Evolutionary conservation across 2,888 invertebrate species (phyloP).

Genomic region (Crossocerus cetratus): DNA sequence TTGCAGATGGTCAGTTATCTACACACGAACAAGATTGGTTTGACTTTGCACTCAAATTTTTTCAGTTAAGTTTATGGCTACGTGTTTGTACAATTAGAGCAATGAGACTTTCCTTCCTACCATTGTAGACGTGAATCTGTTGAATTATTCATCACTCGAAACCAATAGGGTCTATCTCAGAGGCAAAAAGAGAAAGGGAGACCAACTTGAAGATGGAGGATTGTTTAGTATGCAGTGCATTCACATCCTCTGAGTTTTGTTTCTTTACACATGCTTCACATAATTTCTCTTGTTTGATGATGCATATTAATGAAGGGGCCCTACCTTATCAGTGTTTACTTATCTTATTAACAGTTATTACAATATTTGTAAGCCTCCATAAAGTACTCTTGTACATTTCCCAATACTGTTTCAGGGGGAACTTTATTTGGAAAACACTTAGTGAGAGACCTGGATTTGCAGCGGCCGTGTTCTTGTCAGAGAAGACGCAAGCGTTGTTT

Average conservation of each 20-base stretch:
- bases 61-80: conserved; percentile 37
- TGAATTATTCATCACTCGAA: conserved; percentile 64
- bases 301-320: conserved; percentile 18
- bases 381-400: not conserved
- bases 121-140: conserved; percentile 49
- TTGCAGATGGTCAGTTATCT: conserved; percentile 12
- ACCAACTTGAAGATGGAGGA: conserved; percentile 50
- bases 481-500: conserved; percentile 92
- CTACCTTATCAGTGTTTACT: not conserved
- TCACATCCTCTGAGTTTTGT: conserved; percentile 43
- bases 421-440: conserved; percentile 98
- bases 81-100: conserved; percentile 45
- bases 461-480: conserved; percentile 96
- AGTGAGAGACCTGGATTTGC: conserved; percentile 94
- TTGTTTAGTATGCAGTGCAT: conserved; percentile 52
- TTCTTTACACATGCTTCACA: conserved; percentile 36
- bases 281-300: conserved; percentile 29
- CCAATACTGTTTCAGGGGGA: conserved; percentile 81
- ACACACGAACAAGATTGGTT: conserved; percentile 30
- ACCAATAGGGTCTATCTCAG: conserved; percentile 46
- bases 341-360: too few relatives aligned
- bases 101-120: conserved; percentile 50
- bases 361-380: too few relatives aligned
- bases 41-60: conserved; percentile 37
- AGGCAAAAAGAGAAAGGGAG: conserved; percentile 50